Base-by-base conservation (phyloP, 1,140 invertebrate species). In the Chionoecetes opilio region DNA sequence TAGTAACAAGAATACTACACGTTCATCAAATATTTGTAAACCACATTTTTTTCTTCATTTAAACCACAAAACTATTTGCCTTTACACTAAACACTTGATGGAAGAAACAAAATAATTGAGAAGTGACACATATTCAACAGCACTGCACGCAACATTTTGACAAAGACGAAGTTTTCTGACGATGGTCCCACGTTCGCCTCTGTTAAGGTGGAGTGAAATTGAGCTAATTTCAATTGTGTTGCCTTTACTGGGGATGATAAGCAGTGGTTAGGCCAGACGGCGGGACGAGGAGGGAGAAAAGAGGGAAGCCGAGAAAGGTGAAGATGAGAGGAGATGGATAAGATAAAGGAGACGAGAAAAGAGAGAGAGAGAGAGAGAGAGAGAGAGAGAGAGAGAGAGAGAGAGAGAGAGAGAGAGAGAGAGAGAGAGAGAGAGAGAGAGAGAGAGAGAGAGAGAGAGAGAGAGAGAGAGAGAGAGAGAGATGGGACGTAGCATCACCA, bases 211-310 rank as follows among this genome's bases (percentile, higher is more conserved):
- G 94, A 92, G 90, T 95, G 94, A 95, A 95, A 95, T 95, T 95
- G 94, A 95, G 94, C 94, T 95, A 95, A 95, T 95, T 95, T 95
- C 94, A 95, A 95, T 95, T 95, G 94, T 95, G 94, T 95, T 95
- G 94, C 82, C 91, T 95, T 95, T 95, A 92, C 90, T 88, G 94
- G 94, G 84, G 94, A 88, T 95, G 94, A 95, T 95, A 95, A 95
- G 94, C 90, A 46, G 32, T 95, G 94, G 94, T 92, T 88, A 85
- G 90, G 84, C 63, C 90, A 87, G 84, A 32, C 31, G 84, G 82
- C 37, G 17, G 82, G 41, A 41, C 32, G 6, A 1, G 21, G 26
- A 31, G 29, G 14, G 38, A 93, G 38, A 46, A 31, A 41, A 46
- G 17, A n/a, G 84, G 29, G 31, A 87, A n/a, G 41, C 41, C 3